phyloP scores from a whole-genome alignment of 1,140 invertebrate species.

The Meloidogyne exigua region DNA sequence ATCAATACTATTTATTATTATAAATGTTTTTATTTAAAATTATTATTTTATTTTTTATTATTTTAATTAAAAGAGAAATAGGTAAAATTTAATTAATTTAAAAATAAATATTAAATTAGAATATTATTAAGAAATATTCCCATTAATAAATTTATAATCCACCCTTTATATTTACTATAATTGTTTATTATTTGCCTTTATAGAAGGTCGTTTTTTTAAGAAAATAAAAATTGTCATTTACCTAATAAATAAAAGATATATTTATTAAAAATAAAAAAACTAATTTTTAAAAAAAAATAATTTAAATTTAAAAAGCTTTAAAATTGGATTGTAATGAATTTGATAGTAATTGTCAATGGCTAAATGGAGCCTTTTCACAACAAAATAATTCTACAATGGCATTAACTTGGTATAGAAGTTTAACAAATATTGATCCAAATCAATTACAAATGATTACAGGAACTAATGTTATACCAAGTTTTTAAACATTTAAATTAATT shows the following conservation, averaged over 20 bases:
- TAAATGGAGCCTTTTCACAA: neutral
- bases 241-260: too few species aligned
- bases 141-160: too few species aligned
- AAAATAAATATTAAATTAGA: neutral
- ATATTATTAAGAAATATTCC: too few species aligned
- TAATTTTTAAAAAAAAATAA: too few species aligned
- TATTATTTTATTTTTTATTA: neutral
- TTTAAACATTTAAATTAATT: neutral
- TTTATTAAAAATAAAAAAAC: too few species aligned
- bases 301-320: neutral
- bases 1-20: neutral
- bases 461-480: constrained; percentile 16
- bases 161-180: too few species aligned
- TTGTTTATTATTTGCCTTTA: too few species aligned
- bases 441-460: constrained; percentile 23
- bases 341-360: neutral
- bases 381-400: neutral
- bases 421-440: constrained; percentile 7
- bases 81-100: neutral
- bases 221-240: too few species aligned
- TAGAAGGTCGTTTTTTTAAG: too few species aligned
- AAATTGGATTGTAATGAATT: constrained; percentile 1
- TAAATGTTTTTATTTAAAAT: neutral
- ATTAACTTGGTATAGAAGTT: constrained; percentile 24
- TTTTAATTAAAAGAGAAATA: neutral